These are phyloP conservation scores for Phallusia fumigata DNA, from an alignment of 23 tunicate genomes.

Conservation along the genomic window DNA sequence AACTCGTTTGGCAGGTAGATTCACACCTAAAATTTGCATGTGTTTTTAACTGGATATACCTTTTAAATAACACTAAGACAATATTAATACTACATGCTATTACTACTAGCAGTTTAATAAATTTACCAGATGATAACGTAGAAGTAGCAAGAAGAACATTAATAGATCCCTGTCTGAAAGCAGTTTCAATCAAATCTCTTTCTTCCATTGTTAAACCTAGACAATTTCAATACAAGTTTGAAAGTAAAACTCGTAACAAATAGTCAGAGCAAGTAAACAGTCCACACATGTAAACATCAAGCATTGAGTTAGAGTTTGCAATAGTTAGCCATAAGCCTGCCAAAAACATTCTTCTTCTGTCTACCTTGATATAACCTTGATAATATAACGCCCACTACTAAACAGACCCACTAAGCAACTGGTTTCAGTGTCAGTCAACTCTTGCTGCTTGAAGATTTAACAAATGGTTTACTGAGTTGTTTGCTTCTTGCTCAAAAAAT, in stretches of 20 bases:
- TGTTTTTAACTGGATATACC: neutral
- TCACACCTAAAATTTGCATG: slow-evolving; percentile 57
- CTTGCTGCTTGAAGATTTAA: too few species aligned
- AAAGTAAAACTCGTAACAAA: neutral
- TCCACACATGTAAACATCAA: neutral
- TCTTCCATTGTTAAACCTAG: slow-evolving; percentile 96
- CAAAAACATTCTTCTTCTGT: too few species aligned
- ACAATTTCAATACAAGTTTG: neutral
- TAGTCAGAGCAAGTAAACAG: neutral
- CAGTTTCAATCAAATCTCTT: slow-evolving; percentile 78
- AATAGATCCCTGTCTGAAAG: slow-evolving; percentile 64
- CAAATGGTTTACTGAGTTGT: too few species aligned
- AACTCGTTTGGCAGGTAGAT: slow-evolving; percentile 95
- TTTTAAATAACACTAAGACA: neutral
- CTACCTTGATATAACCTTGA: too few species aligned
- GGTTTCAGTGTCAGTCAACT: too few species aligned
- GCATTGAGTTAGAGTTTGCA: too few species aligned
- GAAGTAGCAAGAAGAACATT: slow-evolving; percentile 90
- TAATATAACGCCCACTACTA: too few species aligned
- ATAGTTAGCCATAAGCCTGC: too few species aligned
- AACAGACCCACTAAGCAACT: too few species aligned
- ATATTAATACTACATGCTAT: neutral
- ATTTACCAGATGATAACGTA: slow-evolving; percentile 86
- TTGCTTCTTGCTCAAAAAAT: too few species aligned
- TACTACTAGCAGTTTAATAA: neutral